A percentile compares a stretch with the other conserved stretches of the same genome.
These are phyloP conservation scores for Erebia ligea DNA, from an alignment of 2,888 invertebrate species.

Conservation along the genomic window DNA sequence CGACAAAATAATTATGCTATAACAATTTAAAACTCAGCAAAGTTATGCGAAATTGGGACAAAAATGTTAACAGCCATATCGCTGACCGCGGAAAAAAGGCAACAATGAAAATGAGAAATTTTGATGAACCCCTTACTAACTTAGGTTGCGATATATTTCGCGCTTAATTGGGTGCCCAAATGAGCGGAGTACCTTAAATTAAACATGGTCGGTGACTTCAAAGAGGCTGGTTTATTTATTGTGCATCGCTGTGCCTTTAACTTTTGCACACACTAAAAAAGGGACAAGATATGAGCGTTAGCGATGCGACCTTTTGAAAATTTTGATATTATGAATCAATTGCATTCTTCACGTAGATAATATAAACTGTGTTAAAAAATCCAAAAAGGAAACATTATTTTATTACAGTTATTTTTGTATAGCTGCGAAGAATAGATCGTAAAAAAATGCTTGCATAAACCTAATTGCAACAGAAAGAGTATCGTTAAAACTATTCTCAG, in stretches of 20 bases:
- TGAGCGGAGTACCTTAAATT: conserved; percentile 69
- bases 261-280: conserved; percentile 26
- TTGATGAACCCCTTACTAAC: conserved; percentile 64
- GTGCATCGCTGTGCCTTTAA: conserved; percentile 47
- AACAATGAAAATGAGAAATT: conserved; percentile 70
- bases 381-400: too few relatives aligned
- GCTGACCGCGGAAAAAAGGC: conserved; percentile 55
- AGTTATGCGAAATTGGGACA: conserved; percentile 37
- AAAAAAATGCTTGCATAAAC: neutral
- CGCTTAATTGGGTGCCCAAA: conserved; percentile 76
- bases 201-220: conserved; percentile 70
- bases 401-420: too few relatives aligned
- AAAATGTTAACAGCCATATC: conserved; percentile 59
- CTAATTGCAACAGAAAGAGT: neutral
- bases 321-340: too few relatives aligned
- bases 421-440: too few relatives aligned
- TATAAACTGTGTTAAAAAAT: too few relatives aligned
- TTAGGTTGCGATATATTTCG: conserved; percentile 69
- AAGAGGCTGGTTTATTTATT: conserved; percentile 67
- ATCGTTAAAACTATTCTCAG: neutral
- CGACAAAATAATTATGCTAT: conserved; percentile 36
- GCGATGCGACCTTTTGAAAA: neutral
- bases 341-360: too few relatives aligned
- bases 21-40: conserved; percentile 37
- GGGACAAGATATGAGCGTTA: neutral